phyloP scores from a whole-genome alignment of 2,797 vertebrate genomes.

The Syngnathus acus region DNA sequence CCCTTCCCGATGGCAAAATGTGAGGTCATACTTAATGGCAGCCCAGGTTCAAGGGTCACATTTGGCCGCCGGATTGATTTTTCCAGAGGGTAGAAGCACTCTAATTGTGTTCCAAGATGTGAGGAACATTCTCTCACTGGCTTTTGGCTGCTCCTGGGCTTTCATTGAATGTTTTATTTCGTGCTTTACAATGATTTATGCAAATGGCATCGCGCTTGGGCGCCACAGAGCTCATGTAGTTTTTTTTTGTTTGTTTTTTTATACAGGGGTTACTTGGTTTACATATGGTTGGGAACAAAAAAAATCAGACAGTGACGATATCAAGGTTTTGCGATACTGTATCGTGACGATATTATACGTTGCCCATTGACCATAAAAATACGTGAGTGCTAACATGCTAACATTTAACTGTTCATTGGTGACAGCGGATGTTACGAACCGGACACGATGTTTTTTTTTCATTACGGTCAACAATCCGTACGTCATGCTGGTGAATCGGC shows the following conservation, averaged over 20 bases:
- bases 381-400: background rate
- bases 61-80: background rate
- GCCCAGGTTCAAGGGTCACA: background rate
- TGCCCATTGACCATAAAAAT: background rate
- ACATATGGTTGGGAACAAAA: background rate
- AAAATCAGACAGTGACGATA: background rate
- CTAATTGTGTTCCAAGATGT: conserved; percentile 1
- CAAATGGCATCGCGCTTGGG: background rate
- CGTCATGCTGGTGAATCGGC: background rate
- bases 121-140: background rate
- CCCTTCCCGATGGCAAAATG: background rate
- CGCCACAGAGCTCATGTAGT: background rate
- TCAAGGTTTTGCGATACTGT: background rate
- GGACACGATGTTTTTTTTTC: background rate
- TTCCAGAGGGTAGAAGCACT: conserved; percentile 4
- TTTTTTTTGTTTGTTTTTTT: background rate
- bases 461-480: background rate
- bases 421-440: background rate
- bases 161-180: background rate
- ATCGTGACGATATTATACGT: background rate
- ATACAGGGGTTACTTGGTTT: background rate
- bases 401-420: background rate
- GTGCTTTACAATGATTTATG: background rate
- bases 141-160: background rate
- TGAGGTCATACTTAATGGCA: conserved; percentile 5